Evolutionary conservation across 1,140 invertebrate genomes (phyloP), one percentile per base, ranked within the genome.

Genomic region (Papilio helenus): DNA sequence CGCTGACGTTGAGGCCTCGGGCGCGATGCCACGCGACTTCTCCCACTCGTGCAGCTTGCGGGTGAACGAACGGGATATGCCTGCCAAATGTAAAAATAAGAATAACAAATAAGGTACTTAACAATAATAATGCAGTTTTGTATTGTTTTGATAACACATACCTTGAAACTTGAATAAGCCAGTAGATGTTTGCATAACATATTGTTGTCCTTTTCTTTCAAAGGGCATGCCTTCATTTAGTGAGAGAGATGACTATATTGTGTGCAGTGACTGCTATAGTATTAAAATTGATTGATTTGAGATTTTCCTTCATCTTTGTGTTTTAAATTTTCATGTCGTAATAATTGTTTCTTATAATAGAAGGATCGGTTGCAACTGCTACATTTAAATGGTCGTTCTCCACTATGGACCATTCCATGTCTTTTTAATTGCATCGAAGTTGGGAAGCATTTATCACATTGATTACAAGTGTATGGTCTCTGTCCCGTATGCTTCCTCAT

Each of bases 31-130:
- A 72, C 96, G 94, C 42, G 97, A 96, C 81, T 98, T 97, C 89
- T 99, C 98, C 98, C 98, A 98, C 89, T 98, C 98, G 89, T 98
- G 98, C 0, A 98, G 94, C 88, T 98, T 98, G 51, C 97, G 96
- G 0, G 97, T 98, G 89, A 98, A 98, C 83, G 98, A 98, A 74
- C 97, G 96, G 0, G 97, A 98, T 81, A 98, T 98, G 0, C 98
- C 94, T 95, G 76, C 8, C n/a, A 55, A 20, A 18, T 55, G 5
- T 51, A n/a, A 20, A 84, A 84, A 14, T 72, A 16, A 18, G 23
- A 23, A 14, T 34, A 49, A 79, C 23, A 68, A 79, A 78, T 76
- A 34, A 58, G 29, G 65, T 49, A 23, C 29, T 65, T 29, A 29
- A 46, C 68, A 81, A 68, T 42, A n/a, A 20, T 49, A 42, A 23